A percentile compares a stretch with the other conserved stretches of the same genome.
phyloP scores from a whole-genome alignment of 2,113 vertebrate species.

The Amphilophus citrinellus region DNA sequence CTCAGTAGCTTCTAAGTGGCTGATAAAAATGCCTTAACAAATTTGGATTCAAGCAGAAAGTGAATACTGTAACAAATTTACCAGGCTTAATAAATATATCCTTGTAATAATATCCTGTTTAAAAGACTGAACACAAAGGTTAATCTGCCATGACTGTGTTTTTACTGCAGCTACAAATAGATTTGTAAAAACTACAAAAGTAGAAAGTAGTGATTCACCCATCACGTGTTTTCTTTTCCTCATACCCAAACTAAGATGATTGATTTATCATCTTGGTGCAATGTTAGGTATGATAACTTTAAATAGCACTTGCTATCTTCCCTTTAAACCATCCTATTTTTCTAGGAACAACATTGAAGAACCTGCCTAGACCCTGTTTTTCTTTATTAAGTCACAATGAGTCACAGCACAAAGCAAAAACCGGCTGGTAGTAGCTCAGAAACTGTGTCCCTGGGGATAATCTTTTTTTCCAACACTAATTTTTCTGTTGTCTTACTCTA shows the following conservation, averaged over 20 bases:
- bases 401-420: not conserved
- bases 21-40: not conserved
- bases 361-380: conserved; percentile 4
- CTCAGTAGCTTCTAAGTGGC: not conserved
- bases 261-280: not conserved
- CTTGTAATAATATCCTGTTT: not conserved
- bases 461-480: not conserved
- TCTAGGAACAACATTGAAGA: conserved; percentile 4
- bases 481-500: conserved; percentile 17
- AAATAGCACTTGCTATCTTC: not conserved
- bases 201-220: not conserved
- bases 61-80: not conserved
- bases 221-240: not conserved
- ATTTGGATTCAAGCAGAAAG: not conserved
- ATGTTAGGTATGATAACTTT: not conserved
- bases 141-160: not conserved
- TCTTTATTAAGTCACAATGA: conserved; percentile 13
- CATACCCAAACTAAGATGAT: not conserved
- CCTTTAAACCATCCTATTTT: not conserved
- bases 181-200: not conserved
- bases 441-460: not conserved
- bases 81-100: not conserved
- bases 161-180: not conserved
- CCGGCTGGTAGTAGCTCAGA: not conserved
- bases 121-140: not conserved